Conservation (phyloP, 2,888 invertebrate genomes). For the Chesias legatella region DNA sequence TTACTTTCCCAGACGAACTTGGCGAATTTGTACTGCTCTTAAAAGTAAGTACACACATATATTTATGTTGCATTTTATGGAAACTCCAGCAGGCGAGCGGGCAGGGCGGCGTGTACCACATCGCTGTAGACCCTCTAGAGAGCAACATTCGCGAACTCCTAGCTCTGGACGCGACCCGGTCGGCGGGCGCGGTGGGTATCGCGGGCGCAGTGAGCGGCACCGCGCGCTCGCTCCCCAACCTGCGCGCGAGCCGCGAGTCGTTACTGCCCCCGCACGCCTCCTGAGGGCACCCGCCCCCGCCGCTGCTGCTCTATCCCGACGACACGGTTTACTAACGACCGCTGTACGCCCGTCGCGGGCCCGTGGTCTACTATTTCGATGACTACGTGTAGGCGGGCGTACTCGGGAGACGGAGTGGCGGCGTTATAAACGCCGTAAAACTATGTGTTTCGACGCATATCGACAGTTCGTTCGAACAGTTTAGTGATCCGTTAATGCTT, state of each 20-base stretch:
- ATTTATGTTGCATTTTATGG: too few relatives aligned
- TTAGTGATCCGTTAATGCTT: too few relatives aligned
- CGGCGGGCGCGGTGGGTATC: conserved; percentile 69
- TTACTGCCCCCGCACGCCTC: conserved; percentile 54
- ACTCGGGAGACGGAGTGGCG: neutral
- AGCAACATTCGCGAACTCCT: conserved; percentile 66
- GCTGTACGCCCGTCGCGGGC: conserved; percentile 25
- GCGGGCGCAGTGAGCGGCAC: conserved; percentile 51
- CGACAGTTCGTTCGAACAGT: too few relatives aligned
- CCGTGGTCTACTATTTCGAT: conserved; percentile 27
- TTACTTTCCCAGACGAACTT: too few relatives aligned
- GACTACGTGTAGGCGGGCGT: conserved; percentile 29
- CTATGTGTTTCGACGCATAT: too few relatives aligned
- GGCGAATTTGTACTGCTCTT: too few relatives aligned
- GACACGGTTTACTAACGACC: conserved; percentile 62
- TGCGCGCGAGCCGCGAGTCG: conserved; percentile 81
- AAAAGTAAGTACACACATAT: too few relatives aligned
- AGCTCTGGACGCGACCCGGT: conserved; percentile 71
- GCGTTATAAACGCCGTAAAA: too few relatives aligned
- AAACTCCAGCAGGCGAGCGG: conserved; percentile 31
- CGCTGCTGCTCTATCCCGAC: conserved; percentile 60
- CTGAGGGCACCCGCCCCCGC: conserved; percentile 68
- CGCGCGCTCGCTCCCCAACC: conserved; percentile 83
- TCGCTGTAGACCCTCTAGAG: conserved; percentile 69
- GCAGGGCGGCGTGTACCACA: conserved; percentile 69